Evolutionary conservation across 1,140 invertebrate genomes (phyloP), one percentile per base, ranked within the genome.

Genomic region (Varroa destructor): DNA sequence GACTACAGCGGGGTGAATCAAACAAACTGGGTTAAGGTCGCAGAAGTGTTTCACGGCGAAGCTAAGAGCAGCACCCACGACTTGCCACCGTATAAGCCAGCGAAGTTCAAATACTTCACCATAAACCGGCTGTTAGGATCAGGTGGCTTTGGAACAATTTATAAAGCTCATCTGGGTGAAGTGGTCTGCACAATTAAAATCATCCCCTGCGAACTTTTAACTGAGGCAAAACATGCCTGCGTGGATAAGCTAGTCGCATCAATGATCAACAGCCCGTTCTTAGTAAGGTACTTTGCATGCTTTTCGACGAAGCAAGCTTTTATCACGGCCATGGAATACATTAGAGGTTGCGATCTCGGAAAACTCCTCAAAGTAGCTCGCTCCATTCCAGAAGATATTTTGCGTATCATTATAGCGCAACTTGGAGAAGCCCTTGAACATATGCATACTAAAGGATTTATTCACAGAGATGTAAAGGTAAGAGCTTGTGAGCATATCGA

Each of bases 391-490:
- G 61, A 67, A 37, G 46, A 67, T 14, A 67, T 67, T 46, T 43
- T 46, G 14, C 61, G 61, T 25, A 67, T 67, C 61, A 40, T 67
- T 46, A 67, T 67, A 2, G 61, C 61, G 10, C 61, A 67, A 8
- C 37, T 67, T 40, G 61, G 61, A 40, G 61, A 67, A 14, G 61
- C 61, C 40, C 61, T 67, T 46, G 10, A 40, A 37, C 61, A 67
- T 37, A 67, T 67, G 37, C 61, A 67, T 37, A 36, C 8, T 12
- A 67, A 67, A 40, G 61, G 61, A 14, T 67, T 67, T 46, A 67
- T 67, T 37, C 61, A 67, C 46, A 40, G 61, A 67, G 61, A 67
- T 46, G 40, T 67, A 12, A 67, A 67, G 61, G 61, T 67, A 46
- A 40, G 57, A 51, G 46, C 8, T 8, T 3, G 8, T 51, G 46